phyloP scores from a whole-genome alignment of 2,888 invertebrate species.

The Vesta saturnalis region DNA sequence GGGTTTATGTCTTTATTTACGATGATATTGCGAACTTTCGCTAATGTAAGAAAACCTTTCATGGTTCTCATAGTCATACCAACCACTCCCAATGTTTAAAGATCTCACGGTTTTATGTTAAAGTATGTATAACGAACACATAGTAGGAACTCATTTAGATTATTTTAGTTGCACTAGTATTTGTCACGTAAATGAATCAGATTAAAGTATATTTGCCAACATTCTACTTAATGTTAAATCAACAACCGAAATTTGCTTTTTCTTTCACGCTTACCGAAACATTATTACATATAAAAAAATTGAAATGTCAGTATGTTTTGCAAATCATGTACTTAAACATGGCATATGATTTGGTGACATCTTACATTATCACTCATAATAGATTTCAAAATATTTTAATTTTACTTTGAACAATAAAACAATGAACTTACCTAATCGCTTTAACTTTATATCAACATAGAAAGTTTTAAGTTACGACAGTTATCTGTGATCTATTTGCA shows the following conservation, averaged over 20 bases:
- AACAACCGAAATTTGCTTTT: background rate
- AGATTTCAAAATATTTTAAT: constrained; percentile 6
- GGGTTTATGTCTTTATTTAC: constrained; percentile 4
- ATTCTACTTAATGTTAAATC: background rate
- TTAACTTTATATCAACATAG: constrained; percentile 7
- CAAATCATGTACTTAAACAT: background rate
- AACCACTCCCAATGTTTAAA: constrained; percentile 41
- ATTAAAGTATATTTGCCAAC: constrained; percentile 20
- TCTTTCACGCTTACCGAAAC: background rate
- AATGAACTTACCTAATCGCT: constrained; percentile 7
- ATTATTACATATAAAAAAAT: background rate
- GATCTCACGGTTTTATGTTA: constrained; percentile 40
- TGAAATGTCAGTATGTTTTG: background rate
- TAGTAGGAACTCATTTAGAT: background rate
- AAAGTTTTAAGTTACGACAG: constrained; percentile 12
- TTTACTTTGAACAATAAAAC: constrained; percentile 15
- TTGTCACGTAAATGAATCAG: constrained; percentile 28
- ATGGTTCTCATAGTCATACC: background rate
- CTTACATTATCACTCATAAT: constrained; percentile 10
- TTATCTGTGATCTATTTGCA: too few species aligned
- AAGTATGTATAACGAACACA: constrained; percentile 22
- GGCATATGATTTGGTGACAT: constrained; percentile 10
- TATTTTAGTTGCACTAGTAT: constrained; percentile 24
- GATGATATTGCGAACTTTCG: constrained; percentile 29
- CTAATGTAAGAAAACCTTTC: constrained; percentile 10